Conservation (phyloP, 2,113 vertebrate genomes). For the Trematomus loennbergii region DNA sequence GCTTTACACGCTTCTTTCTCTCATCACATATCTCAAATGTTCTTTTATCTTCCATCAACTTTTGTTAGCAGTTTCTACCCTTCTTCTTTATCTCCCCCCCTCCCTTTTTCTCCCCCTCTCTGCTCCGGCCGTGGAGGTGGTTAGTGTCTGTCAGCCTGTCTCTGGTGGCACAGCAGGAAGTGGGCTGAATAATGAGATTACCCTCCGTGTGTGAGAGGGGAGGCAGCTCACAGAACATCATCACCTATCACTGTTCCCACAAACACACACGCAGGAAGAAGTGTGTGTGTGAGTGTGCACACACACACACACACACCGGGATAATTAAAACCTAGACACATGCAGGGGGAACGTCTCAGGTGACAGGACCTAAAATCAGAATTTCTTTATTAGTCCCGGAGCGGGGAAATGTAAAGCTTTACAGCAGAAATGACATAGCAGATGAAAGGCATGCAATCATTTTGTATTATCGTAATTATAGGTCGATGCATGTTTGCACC, state of each 20-base stretch:
- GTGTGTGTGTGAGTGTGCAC: too few relatives aligned
- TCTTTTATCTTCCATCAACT: slow-evolving; percentile 1
- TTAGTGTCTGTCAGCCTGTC: slow-evolving; percentile 68
- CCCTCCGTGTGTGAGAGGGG: slow-evolving; percentile 48
- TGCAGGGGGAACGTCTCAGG: too few relatives aligned
- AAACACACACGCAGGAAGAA: background rate
- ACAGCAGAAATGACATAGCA: too few relatives aligned
- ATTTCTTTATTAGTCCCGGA: too few relatives aligned
- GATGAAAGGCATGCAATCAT: too few relatives aligned
- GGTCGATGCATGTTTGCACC: too few relatives aligned
- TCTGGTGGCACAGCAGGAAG: slow-evolving; percentile 72
- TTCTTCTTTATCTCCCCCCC: slow-evolving; percentile 2
- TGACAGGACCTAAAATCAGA: too few relatives aligned
- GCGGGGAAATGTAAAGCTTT: too few relatives aligned
- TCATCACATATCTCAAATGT: slow-evolving; percentile 23
- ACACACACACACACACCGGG: too few relatives aligned
- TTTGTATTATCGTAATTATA: too few relatives aligned
- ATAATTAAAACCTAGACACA: too few relatives aligned
- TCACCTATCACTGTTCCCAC: slow-evolving; percentile 51
- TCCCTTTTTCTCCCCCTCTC: slow-evolving; percentile 1
- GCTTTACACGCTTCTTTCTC: slow-evolving; percentile 4
- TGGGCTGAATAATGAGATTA: slow-evolving; percentile 79
- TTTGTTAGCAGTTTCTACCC: too few relatives aligned
- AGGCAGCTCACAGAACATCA: slow-evolving; percentile 53
- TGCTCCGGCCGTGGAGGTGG: slow-evolving; percentile 42